A percentile compares a stretch with the other conserved stretches of the same genome.
Conservation (phyloP, 2,113 vertebrate genomes). For the Anhinga rufa region DNA sequence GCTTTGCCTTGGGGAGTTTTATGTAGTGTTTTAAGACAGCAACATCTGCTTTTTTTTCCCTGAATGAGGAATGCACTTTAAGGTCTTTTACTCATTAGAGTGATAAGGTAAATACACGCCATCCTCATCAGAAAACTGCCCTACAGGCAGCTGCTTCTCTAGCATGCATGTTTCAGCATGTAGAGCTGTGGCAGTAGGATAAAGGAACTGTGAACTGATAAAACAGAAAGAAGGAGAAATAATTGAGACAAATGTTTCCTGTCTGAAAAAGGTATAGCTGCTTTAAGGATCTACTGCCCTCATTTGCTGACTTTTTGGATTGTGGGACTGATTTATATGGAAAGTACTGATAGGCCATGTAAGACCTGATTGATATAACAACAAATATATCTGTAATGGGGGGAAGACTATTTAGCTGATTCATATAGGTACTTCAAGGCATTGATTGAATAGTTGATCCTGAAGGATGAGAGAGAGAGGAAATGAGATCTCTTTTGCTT, state of each 20-base stretch:
- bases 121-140: background rate
- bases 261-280: background rate
- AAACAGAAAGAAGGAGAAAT: background rate
- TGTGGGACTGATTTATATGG: background rate
- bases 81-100: background rate
- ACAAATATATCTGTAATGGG: background rate
- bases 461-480: background rate
- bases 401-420: background rate
- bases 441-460: background rate
- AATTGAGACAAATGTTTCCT: background rate
- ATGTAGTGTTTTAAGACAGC: background rate
- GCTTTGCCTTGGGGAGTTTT: background rate
- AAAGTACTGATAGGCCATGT: background rate
- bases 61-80: background rate
- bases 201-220: background rate
- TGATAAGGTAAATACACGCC: background rate
- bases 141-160: background rate
- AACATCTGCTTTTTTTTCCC: background rate
- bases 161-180: background rate
- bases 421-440: background rate
- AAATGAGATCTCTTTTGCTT: background rate
- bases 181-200: background rate
- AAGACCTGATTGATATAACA: background rate
- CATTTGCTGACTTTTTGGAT: background rate
- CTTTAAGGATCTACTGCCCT: background rate